phyloP scores from a whole-genome alignment of 2,113 vertebrate species.

The Dolichallabes microphthalmus region DNA sequence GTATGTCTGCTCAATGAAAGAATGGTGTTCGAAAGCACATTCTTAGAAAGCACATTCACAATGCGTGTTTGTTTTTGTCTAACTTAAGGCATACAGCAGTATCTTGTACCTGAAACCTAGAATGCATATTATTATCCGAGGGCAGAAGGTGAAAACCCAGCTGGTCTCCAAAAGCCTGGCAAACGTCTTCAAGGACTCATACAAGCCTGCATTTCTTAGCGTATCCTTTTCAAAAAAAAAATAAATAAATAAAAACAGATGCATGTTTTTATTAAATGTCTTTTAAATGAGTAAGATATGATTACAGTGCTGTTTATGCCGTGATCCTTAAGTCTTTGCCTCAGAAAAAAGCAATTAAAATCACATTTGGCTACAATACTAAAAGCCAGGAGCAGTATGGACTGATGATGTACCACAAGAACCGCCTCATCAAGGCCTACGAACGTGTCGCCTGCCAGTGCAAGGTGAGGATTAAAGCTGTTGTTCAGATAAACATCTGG shows the following conservation, averaged over 20 bases:
- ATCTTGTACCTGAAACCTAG: slow-evolving; percentile 95
- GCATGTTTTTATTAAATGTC: not conserved
- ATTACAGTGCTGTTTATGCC: not conserved
- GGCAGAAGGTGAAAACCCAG: slow-evolving; percentile 90
- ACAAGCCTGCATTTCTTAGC: slow-evolving; percentile 77
- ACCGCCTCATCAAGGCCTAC: slow-evolving; percentile 78
- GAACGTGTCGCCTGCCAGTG: slow-evolving; percentile 90
- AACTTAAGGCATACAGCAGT: slow-evolving; percentile 86
- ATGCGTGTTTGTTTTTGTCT: slow-evolving; percentile 8
- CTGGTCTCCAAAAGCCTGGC: slow-evolving; percentile 92
- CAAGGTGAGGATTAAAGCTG: slow-evolving; percentile 70
- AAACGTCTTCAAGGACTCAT: slow-evolving; percentile 78
- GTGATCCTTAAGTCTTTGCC: slow-evolving; percentile 51
- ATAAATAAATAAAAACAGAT: no score
- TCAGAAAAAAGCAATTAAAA: slow-evolving; percentile 75
- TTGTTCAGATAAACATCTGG: not conserved
- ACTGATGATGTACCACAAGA: slow-evolving; percentile 95
- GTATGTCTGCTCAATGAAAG: not conserved
- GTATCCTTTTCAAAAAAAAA: slow-evolving; percentile 78
- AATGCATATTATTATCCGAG: slow-evolving; percentile 90
- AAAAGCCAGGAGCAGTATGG: slow-evolving; percentile 94
- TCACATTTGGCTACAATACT: slow-evolving; percentile 95
- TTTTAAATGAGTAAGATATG: not conserved
- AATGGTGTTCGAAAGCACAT: not conserved
- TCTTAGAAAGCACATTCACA: not conserved